phyloP scores from a whole-genome alignment of 2,888 invertebrate species.

The Brachyptera putata region DNA sequence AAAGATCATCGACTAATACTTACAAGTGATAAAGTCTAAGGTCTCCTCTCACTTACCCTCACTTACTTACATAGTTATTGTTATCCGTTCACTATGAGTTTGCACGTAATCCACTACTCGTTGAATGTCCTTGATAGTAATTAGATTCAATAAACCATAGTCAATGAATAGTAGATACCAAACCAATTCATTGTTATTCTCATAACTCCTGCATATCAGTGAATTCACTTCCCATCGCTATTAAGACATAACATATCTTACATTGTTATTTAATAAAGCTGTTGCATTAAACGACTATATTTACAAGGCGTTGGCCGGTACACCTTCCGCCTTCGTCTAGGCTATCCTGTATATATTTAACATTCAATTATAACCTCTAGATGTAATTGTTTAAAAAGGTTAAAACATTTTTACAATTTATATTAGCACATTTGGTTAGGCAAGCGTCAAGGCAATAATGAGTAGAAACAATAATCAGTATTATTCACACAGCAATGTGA shows the following conservation, averaged over 20 bases:
- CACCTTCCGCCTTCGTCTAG: constrained; percentile 5
- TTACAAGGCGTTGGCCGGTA: constrained; percentile 5
- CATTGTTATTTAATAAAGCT: not conserved
- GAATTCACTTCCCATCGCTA: not conserved
- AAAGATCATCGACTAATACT: too few species aligned
- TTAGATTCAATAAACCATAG: too few species aligned
- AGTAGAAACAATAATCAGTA: not conserved
- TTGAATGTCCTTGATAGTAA: too few species aligned
- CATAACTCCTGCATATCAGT: not conserved
- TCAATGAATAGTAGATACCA: too few species aligned
- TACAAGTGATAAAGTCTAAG: too few species aligned
- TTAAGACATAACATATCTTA: not conserved
- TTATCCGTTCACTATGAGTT: too few species aligned
- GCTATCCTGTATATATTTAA: constrained; percentile 9
- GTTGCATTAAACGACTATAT: too few species aligned
- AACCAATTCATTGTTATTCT: too few species aligned
- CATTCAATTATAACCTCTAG: constrained; percentile 17
- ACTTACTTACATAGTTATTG: too few species aligned
- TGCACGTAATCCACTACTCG: too few species aligned
- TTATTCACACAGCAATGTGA: not conserved
- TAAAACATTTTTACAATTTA: not conserved
- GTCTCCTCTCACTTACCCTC: too few species aligned
- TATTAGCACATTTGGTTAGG: constrained; percentile 16
- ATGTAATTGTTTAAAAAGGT: constrained; percentile 7
- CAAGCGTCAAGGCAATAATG: not conserved